phyloP scores from a whole-genome alignment of 2,113 vertebrate species.

The Poeciliopsis retropinna region DNA sequence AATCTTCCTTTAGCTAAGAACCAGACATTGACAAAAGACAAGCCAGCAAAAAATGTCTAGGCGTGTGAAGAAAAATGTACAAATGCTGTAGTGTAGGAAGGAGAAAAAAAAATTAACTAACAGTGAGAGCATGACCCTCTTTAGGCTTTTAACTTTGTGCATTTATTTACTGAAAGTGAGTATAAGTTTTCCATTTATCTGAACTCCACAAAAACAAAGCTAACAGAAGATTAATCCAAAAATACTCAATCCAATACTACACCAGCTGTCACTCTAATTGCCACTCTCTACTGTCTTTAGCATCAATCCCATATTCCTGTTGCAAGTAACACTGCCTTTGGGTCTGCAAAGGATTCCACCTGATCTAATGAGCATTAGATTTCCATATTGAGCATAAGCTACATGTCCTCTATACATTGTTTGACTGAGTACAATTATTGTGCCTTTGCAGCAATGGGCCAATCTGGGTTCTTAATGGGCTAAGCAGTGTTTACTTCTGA shows the following conservation, averaged over 20 bases:
- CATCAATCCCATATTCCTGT: conserved; percentile 58
- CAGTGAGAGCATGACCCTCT: conserved; percentile 31
- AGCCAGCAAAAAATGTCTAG: conserved; percentile 6
- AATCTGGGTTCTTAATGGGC: conserved; percentile 66
- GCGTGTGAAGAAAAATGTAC: conserved; percentile 14
- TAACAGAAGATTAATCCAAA: conserved; percentile 59
- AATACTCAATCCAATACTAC: conserved; percentile 40
- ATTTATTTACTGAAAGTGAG: conserved; percentile 37
- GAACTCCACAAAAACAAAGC: conserved; percentile 47
- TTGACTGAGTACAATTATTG: conserved; percentile 30
- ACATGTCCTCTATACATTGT: conserved; percentile 24
- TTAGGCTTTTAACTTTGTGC: conserved; percentile 50
- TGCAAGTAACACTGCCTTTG: conserved; percentile 50
- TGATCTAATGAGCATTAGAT: conserved; percentile 63
- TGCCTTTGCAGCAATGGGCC: conserved; percentile 45
- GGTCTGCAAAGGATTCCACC: conserved; percentile 36
- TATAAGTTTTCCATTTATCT: conserved; percentile 30
- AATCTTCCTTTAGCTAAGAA: conserved; percentile 19
- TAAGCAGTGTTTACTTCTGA: conserved; percentile 73
- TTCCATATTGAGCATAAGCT: conserved; percentile 46
- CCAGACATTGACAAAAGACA: conserved; percentile 38
- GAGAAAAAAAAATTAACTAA: conserved; percentile 16
- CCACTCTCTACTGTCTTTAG: conserved; percentile 54
- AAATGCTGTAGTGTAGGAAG: conserved; percentile 8
- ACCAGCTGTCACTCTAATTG: conserved; percentile 73